Conservation (phyloP, 2,113 vertebrate genomes). For the Gymnobelideus leadbeateri region DNA sequence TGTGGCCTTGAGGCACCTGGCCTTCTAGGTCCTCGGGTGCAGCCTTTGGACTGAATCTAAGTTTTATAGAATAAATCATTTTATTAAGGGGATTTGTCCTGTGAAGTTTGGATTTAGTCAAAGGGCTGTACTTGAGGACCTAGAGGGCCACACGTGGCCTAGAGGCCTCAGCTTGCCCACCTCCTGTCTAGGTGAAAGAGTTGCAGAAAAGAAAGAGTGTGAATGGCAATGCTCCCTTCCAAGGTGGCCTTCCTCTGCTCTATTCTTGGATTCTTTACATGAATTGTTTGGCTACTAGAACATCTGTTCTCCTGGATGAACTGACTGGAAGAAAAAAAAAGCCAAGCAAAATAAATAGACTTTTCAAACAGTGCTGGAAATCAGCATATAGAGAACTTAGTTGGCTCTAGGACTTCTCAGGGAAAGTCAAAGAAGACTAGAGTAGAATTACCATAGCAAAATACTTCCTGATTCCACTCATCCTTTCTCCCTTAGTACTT, state of each 20-base stretch:
- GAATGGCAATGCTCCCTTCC: background rate
- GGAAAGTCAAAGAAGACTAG: conserved; percentile 68
- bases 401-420: conserved; percentile 59
- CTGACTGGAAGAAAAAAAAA: background rate
- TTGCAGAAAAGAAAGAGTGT: background rate
- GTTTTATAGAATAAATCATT: no score
- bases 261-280: background rate
- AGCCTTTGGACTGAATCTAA: no score
- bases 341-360: conserved; percentile 48
- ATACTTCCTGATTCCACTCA: conserved; percentile 44
- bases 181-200: background rate
- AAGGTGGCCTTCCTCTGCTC: background rate
- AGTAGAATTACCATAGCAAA: conserved; percentile 73
- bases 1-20: no score
- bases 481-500: conserved; percentile 28
- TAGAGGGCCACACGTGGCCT: no score
- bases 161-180: no score
- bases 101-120: no score
- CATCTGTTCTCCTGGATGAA: background rate
- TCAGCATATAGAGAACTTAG: conserved; percentile 65
- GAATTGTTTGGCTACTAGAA: background rate
- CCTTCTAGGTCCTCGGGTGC: no score
- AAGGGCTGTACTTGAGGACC: no score
- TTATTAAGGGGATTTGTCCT: no score
- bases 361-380: conserved; percentile 69